phyloP scores from a whole-genome alignment of 1,140 invertebrate species.

The Drosophila tani region DNA sequence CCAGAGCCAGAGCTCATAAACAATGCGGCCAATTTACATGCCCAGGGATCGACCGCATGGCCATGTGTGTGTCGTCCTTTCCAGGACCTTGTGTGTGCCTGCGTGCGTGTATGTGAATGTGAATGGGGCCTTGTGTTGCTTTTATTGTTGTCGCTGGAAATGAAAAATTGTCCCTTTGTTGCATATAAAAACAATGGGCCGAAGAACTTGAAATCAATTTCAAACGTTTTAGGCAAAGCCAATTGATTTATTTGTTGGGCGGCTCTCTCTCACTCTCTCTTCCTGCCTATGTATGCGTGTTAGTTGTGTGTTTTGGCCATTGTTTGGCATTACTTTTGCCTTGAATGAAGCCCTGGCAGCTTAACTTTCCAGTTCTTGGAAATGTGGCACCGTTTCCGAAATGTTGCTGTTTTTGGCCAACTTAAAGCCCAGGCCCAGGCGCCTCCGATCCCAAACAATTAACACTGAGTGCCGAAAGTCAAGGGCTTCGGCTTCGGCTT shows the following conservation, averaged over 20 bases:
- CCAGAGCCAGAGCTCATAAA: conserved; percentile 60
- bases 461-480: conserved; percentile 75
- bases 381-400: conserved; percentile 40
- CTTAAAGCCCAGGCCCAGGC: conserved; percentile 36
- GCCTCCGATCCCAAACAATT: conserved; percentile 66
- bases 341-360: conserved; percentile 44
- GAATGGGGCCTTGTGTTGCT: conserved; percentile 61
- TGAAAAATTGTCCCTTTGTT: conserved; percentile 82
- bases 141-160: conserved; percentile 68
- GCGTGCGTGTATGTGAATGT: conserved; percentile 21
- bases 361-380: conserved; percentile 47
- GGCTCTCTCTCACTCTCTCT: conserved; percentile 7
- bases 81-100: conserved; percentile 9
- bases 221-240: conserved; percentile 80
- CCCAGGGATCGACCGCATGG: conserved; percentile 56
- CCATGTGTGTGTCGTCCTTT: conserved; percentile 24
- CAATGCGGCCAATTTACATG: conserved; percentile 81
- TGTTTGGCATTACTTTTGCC: conserved; percentile 62
- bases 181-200: conserved; percentile 81
- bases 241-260: conserved; percentile 77
- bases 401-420: conserved; percentile 24
- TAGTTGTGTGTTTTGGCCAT: conserved; percentile 34
- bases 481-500: conserved; percentile 26
- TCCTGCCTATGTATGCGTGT: conserved; percentile 9
- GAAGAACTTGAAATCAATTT: conserved; percentile 82